Evolutionary conservation across 2,797 vertebrate species (phyloP).

Genomic region (Schizothorax lantsangensis): DNA sequence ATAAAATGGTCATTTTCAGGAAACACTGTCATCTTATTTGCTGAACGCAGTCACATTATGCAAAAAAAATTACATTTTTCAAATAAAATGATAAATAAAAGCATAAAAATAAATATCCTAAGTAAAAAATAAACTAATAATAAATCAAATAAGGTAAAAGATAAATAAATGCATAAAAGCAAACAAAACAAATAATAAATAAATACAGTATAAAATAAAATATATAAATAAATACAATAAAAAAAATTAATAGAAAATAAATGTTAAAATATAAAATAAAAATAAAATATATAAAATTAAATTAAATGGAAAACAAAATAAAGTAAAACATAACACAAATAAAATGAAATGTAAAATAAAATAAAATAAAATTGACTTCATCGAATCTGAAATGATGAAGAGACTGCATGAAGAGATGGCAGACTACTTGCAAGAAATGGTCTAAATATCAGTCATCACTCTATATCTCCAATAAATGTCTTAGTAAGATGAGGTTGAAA

Average conservation of each 20-base stretch:
- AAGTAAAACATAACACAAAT: background rate
- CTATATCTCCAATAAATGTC: no score
- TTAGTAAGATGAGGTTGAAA: background rate
- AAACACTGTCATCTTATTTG: no score
- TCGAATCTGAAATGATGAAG: background rate
- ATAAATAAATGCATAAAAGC: background rate
- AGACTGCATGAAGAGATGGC: no score
- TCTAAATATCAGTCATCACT: no score
- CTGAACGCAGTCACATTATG: background rate
- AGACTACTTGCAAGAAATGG: no score
- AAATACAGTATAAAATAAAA: no score
- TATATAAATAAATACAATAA: no score
- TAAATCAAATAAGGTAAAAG: background rate
- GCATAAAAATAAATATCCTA: background rate
- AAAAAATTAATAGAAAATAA: no score
- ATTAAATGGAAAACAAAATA: background rate
- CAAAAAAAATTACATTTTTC: background rate
- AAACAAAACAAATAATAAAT: background rate
- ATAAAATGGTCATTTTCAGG: no score
- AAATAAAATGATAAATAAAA: background rate
- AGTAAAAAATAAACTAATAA: background rate
- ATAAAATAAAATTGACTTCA: no score
- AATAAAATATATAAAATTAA: background rate
- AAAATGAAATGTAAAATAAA: background rate
- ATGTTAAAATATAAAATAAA: no score